Base-by-base conservation (phyloP, 2,888 invertebrate species). In the Chrysolina americana region DNA sequence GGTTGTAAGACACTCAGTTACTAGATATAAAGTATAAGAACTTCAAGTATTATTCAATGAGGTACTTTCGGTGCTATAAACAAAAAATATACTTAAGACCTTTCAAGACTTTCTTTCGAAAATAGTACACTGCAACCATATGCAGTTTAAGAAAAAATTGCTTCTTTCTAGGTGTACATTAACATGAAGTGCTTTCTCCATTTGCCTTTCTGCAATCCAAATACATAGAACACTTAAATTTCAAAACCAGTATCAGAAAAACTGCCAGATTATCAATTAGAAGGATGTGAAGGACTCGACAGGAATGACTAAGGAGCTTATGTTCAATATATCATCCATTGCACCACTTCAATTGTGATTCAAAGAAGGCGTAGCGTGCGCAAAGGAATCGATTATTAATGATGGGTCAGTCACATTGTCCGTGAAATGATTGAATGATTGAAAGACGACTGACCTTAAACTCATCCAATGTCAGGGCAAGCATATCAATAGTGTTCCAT, bases 381-480 rank as follows among this genome's bases (percentile, higher is more conserved):
- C 23, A 13, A 53, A 53, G 15, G 53, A 23, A 53, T 53, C 21
- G 53, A 10, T 53, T 21, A 50, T 53, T 53, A 11, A 53, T 53
- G 53, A 53, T 53, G 21, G 53, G 53, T 53, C 53, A 53, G 53
- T 53, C 19, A 53, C 53, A 21, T 53, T 23, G 53, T 53, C 19
- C 53, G 53, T 53, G 53, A 53, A 19, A 53, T 53, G 53, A 53
- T 19, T 53, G 21, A 53, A 11, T 53, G 53, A 53, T 8, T 53
- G 5, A 13, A 17, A 53, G 10, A 44, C 44, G 13, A 44, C 19
- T 21, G 21, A 53, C 53, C 53, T 53, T 53, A 21, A 53, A 53
- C 21, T 15, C 21, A 53, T 53, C 21, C 53, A 48, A n/a, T 68
- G 68, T 68, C 36, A 28, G 68, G 23, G 41, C 47, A 5, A 23